Conservation (phyloP, 2,113 vertebrate species). For the Ptyas mucosa region DNA sequence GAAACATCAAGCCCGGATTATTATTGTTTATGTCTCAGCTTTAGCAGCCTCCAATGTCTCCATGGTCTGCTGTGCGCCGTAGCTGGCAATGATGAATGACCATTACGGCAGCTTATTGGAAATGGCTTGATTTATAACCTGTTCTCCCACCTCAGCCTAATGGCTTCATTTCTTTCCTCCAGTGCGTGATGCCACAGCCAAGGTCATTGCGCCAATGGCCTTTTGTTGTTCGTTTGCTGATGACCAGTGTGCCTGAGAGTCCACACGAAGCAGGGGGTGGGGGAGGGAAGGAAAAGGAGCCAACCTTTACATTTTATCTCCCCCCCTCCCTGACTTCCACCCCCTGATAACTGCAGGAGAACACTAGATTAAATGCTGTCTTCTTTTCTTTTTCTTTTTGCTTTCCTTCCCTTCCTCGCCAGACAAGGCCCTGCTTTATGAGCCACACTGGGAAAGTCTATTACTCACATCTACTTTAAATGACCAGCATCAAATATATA, state of each 20-base stretch:
- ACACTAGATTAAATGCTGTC: conserved; percentile 86
- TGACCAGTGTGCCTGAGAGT: conserved; percentile 81
- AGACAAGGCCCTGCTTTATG: conserved; percentile 88
- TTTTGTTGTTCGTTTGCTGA: conserved; percentile 96
- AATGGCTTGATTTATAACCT: conserved; percentile 99
- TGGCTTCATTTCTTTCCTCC: conserved; percentile 99
- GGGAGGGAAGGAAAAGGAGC: conserved; percentile 30
- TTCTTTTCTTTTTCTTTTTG: conserved; percentile 54
- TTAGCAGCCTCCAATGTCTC: conserved; percentile 81
- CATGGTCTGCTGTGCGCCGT: conserved; percentile 82
- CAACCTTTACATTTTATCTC: conserved; percentile 75
- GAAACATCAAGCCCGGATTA: conserved; percentile 87
- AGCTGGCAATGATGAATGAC: conserved; percentile 96
- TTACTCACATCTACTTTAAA: conserved; percentile 98
- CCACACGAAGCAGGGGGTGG: conserved; percentile 34
- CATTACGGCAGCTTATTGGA: conserved; percentile 99
- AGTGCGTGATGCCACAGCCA: conserved; percentile 98
- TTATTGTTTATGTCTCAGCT: conserved; percentile 95
- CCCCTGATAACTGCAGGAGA: conserved; percentile 77
- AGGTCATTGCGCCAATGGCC: conserved; percentile 95
- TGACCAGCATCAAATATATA: conserved; percentile 96
- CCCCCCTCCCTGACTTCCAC: conserved; percentile 56
- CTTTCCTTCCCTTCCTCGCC: conserved; percentile 74
- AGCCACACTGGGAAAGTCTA: conserved; percentile 89
- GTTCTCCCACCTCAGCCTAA: conserved; percentile 95